Evolutionary conservation across 1,140 invertebrate genomes (phyloP).

Genomic region (Hylyphantes graminicola): DNA sequence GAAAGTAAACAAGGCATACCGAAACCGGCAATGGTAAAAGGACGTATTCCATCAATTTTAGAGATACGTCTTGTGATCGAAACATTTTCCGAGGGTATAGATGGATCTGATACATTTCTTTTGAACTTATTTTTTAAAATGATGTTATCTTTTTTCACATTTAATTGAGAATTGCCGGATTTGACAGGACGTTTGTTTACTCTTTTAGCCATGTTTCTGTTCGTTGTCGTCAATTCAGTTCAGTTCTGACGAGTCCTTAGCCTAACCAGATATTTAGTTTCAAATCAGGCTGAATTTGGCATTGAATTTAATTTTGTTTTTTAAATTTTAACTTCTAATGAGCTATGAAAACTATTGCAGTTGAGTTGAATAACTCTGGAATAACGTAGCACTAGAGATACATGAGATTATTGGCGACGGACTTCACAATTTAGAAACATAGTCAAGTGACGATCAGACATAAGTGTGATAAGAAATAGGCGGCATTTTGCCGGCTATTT

Average conservation of each 20-base stretch:
- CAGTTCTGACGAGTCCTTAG: neutral
- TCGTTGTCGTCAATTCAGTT: constrained; percentile 17
- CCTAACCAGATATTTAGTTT: no score
- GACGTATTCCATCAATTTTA: constrained; percentile 44
- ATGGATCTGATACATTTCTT: neutral
- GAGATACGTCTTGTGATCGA: neutral
- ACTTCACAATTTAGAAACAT: no score
- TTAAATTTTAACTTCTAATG: no score
- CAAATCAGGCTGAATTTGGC: no score
- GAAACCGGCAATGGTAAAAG: constrained; percentile 45
- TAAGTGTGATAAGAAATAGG: no score
- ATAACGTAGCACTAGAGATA: no score
- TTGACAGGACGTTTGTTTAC: constrained; percentile 39
- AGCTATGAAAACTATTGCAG: no score
- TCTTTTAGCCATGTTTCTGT: constrained; percentile 36
- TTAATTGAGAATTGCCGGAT: constrained; percentile 27
- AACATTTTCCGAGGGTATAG: neutral
- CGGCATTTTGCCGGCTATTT: no score
- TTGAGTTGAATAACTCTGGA: no score
- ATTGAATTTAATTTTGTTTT: no score
- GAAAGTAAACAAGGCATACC: constrained; percentile 5
- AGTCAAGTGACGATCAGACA: no score
- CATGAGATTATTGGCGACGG: no score
- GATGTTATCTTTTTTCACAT: constrained; percentile 13
- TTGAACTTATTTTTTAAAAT: constrained; percentile 29